Evolutionary conservation across 2,113 vertebrate species (phyloP).

Genomic region (Daphoenositta chrysoptera): DNA sequence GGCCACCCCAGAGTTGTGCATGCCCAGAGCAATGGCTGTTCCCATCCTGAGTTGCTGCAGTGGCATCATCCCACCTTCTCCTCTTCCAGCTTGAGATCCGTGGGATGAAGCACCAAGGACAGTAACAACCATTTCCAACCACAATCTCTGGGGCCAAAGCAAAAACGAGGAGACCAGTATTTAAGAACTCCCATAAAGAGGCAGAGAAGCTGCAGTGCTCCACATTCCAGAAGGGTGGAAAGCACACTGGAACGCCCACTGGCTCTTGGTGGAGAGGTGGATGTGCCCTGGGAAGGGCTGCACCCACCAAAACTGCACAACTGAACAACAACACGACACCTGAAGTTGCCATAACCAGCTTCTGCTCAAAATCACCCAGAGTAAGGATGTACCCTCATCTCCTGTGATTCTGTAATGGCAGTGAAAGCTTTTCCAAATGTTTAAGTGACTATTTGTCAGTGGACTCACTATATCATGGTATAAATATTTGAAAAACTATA

Average conservation of each 20-base stretch:
- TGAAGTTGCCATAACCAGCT: background rate
- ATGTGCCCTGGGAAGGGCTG: background rate
- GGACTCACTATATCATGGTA: background rate
- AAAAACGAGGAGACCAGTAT: background rate
- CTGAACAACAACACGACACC: background rate
- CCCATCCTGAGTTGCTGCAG: background rate
- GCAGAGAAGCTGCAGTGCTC: background rate
- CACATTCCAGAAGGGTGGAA: background rate
- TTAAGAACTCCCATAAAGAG: background rate
- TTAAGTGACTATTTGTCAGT: background rate
- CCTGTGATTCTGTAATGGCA: background rate
- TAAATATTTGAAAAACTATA: background rate
- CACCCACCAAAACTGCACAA: background rate
- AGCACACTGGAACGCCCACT: background rate
- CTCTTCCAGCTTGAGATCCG: background rate
- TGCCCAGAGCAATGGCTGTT: rapidly evolving
- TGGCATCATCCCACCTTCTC: background rate
- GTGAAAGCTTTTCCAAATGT: background rate
- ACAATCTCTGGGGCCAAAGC: background rate
- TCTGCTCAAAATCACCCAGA: background rate
- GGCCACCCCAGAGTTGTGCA: background rate
- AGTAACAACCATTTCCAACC: rapidly evolving
- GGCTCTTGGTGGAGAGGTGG: background rate
- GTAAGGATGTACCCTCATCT: rapidly evolving
- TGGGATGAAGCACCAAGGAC: background rate